A percentile compares a stretch with the other conserved stretches of the same genome.
phyloP scores from a whole-genome alignment of 2,797 vertebrate genomes.

The Melanotaenia parkinsoni region DNA sequence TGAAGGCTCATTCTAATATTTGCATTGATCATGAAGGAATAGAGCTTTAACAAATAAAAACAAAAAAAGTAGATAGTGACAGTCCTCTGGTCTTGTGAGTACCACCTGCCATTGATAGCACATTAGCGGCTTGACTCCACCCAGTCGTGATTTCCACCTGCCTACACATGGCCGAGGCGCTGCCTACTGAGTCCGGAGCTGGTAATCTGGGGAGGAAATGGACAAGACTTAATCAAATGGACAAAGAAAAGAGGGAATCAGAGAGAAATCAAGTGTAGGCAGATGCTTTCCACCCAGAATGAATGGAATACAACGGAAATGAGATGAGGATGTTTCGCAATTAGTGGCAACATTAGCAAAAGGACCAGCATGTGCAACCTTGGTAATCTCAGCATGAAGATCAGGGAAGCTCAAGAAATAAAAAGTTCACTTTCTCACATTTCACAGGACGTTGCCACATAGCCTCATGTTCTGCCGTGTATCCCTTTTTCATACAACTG shows the following conservation, averaged over 20 bases:
- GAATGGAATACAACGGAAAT: slow-evolving; percentile 77
- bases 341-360: slow-evolving; percentile 76
- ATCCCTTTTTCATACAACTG: slow-evolving; percentile 76
- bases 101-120: slow-evolving; percentile 70
- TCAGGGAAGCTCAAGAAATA: slow-evolving; percentile 46
- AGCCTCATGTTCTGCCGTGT: slow-evolving; percentile 67
- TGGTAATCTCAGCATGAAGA: slow-evolving; percentile 45
- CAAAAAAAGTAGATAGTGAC: slow-evolving; percentile 55
- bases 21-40: slow-evolving; percentile 73
- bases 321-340: slow-evolving; percentile 80
- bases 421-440: slow-evolving; percentile 75
- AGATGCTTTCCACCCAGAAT: slow-evolving; percentile 72
- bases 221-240: slow-evolving; percentile 81
- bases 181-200: slow-evolving; percentile 87
- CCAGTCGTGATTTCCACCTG: slow-evolving; percentile 68
- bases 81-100: slow-evolving; percentile 62
- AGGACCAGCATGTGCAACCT: slow-evolving; percentile 74
- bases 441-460: slow-evolving; percentile 75
- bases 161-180: slow-evolving; percentile 53
- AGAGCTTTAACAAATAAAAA: slow-evolving; percentile 54
- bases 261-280: slow-evolving; percentile 64
- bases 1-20: slow-evolving; percentile 51
- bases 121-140: slow-evolving; percentile 65
- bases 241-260: slow-evolving; percentile 68
- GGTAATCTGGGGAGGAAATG: slow-evolving; percentile 87